Base-by-base conservation (phyloP, 2,797 vertebrate genomes). In the Halcyon smyrnensis region DNA sequence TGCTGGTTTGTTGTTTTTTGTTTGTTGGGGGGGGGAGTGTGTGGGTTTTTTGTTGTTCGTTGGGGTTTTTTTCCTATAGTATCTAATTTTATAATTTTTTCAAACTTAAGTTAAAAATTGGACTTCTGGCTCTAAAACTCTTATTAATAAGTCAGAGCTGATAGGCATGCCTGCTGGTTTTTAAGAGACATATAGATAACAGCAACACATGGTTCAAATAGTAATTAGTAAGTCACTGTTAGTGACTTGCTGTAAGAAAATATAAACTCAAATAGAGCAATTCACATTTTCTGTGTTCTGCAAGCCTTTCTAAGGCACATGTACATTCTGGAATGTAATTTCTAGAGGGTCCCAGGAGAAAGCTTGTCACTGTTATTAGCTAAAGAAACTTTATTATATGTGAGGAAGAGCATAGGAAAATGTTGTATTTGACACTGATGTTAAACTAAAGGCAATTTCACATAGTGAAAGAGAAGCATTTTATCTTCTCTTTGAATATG, bases 261-360 rank as follows among this genome's bases (percentile, higher is more conserved):
- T 62, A 84, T 18, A 86, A 93, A 96, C 93, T 97, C 85, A 89
- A 97, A 97, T 89, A 88, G 56, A 94, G 75, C 81, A 67, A 93
- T 98, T 98, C 97, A 68, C 83, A 89, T 97, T 92, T 97, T 92
- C 73, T 79, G 0, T 95, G 84, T 88, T 91, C 92, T 93, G 73
- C 46, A 89, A 67, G 92, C 71, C 77, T 91, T 53, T 70, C 78
- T 96, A 75, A 85, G 56, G 59, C 76, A 63, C 93, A 89, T 73
- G 82, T 95, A 96, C 68, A 62, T 71, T 89, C 71, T 41, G 59
- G 59, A 89, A 81, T 63, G 56, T 88, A 79, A 43, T 97, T 97
- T 95, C 77, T 91, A 57, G 54, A 62, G 54, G 81, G 68, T 97
- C 94, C 48, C 87, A 89, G 67, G 93, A 92, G 95, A 92, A 95